Evolutionary conservation across 2,797 vertebrate genomes (phyloP), one percentile per base, ranked within the genome.

Genomic region (Pagetopsis macropterus): DNA sequence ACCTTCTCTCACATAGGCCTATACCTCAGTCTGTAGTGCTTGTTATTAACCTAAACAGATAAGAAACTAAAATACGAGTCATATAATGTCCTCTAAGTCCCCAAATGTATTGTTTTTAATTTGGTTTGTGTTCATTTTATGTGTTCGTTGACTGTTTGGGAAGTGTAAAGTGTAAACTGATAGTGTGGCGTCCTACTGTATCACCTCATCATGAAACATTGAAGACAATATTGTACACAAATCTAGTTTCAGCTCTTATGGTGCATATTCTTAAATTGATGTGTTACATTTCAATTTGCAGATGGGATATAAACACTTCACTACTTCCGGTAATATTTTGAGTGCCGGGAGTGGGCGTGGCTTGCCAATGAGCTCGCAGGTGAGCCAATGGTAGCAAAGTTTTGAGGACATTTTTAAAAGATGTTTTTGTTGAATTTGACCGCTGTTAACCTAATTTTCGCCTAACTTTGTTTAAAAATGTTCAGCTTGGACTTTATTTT

Each of bases 271-370:
- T 37, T 21, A 55, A 46, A 55, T 27, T 0, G 16, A 56, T 50
- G 10, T 62, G 27, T 49, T 27, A 1, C 4, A 31, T 49, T 23
- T 21, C 31, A 58, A 61, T 41, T 5, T n/a, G 2, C 51, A 51
- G 27, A 27, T 5, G 27, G 6, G 27, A 17, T 56, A 10, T 2
- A 48, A 63, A 40, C 3, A 56, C 7, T 1, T 16, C 31, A 55
- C 9, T 40, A 37, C 27, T 37, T 23, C 3, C n/a, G 10, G 16
- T 17, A 31, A 15, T 0, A n/a, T 37, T 33, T 17, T 33, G 15
- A 55, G 0, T 51, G 50, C 3, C 33, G 27, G 2, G 0, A 11
- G 67, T 69, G 75, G 82, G 82, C 67, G 75, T 63, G 63, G 71
- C 55, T 65, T 75, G n/a, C 7, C 0, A 55, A 45, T 59, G 9